phyloP scores from a whole-genome alignment of 1,140 invertebrate species.

The Drosophila grimshawi region DNA sequence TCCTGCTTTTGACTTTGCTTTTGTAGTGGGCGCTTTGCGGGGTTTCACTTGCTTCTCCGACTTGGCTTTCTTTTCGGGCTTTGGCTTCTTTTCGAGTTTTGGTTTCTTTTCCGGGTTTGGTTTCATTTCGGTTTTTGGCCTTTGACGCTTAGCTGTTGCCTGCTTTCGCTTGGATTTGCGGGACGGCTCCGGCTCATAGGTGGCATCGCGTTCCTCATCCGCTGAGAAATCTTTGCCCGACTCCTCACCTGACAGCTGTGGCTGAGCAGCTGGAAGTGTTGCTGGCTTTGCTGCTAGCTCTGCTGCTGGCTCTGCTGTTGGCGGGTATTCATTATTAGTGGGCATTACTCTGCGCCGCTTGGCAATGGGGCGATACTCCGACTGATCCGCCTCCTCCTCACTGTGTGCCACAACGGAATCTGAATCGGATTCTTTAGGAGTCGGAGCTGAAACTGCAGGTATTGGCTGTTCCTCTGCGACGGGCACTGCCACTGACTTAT shows the following conservation, averaged over 20 bases:
- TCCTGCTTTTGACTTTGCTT: conserved; percentile 13
- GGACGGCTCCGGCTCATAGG: conserved; percentile 43
- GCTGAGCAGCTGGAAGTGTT: not conserved
- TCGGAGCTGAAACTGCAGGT: not conserved
- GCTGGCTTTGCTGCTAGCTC: not conserved
- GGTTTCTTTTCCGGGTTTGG: conserved; percentile 48
- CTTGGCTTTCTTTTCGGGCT: conserved; percentile 2
- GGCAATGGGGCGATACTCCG: conserved; percentile 67
- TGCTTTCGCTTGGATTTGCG: conserved; percentile 52
- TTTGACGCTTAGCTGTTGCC: conserved; percentile 50
- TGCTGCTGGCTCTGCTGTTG: not conserved
- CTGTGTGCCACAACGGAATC: conserved; percentile 80
- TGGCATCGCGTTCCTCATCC: conserved; percentile 61
- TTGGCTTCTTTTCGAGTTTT: conserved; percentile 1
- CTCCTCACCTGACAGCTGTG: not conserved
- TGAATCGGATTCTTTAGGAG: conserved; percentile 56
- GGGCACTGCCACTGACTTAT: not conserved
- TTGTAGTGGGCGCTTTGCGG: conserved; percentile 7
- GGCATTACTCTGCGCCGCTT: conserved; percentile 65
- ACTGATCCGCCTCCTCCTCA: conserved; percentile 66
- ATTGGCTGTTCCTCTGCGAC: not conserved
- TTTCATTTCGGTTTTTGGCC: conserved; percentile 50
- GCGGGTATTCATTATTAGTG: conserved; percentile 1
- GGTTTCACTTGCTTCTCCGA: conserved; percentile 19
- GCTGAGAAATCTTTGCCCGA: conserved; percentile 60